Percentiles rank a stretch among this genome's conserved stretches.
phyloP scores from a whole-genome alignment of 2,888 invertebrate genomes.

The Pachymerium ferrugineum region DNA sequence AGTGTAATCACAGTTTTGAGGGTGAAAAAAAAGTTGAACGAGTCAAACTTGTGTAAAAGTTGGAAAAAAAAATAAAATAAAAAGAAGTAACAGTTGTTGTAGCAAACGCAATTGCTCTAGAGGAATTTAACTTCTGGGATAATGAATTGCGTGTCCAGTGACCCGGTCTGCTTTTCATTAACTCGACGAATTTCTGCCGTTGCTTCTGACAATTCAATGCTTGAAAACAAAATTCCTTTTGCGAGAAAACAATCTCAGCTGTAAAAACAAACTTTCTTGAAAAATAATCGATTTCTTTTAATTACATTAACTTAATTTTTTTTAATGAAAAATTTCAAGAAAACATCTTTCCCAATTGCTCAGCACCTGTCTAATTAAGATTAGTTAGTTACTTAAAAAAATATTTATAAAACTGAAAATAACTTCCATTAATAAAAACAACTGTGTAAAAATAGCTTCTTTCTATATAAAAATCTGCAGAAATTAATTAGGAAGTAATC shows the following conservation, averaged over 20 bases:
- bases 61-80: not conserved
- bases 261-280: too few relatives aligned
- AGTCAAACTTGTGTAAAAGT: not conserved
- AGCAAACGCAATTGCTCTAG: not conserved
- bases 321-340: too few relatives aligned
- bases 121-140: conserved; percentile 1
- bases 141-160: not conserved
- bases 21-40: not conserved
- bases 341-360: too few relatives aligned
- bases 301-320: too few relatives aligned
- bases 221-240: not conserved
- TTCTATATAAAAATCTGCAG: too few relatives aligned
- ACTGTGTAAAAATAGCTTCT: too few relatives aligned
- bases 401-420: too few relatives aligned
- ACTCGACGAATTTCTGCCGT: not conserved
- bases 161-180: not conserved
- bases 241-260: not conserved
- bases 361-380: too few relatives aligned
- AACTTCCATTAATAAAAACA: too few relatives aligned
- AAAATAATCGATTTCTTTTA: too few relatives aligned
- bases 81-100: not conserved
- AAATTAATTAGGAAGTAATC: too few relatives aligned
- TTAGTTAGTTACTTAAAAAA: too few relatives aligned
- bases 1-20: not conserved
- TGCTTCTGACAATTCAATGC: not conserved